phyloP scores from a whole-genome alignment of 2,113 vertebrate species.

The Grantiella picta region DNA sequence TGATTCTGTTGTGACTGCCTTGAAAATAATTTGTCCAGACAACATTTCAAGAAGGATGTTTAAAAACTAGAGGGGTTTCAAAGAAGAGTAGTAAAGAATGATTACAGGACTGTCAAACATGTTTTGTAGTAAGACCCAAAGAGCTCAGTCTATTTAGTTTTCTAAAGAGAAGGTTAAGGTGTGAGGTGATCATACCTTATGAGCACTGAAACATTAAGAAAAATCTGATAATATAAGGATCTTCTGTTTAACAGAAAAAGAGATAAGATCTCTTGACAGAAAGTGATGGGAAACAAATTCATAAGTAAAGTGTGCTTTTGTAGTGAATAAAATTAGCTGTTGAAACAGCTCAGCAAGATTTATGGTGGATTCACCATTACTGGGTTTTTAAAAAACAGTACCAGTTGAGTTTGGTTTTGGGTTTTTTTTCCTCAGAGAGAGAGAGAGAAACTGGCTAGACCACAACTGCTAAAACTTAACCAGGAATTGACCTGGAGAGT shows the following conservation, averaged over 20 bases:
- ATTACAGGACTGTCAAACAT: constrained; percentile 24
- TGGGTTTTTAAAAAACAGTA: neutral
- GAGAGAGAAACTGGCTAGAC: neutral
- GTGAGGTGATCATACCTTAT: neutral
- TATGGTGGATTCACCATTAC: neutral
- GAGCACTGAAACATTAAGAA: constrained; percentile 29
- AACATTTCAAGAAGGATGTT: constrained; percentile 26
- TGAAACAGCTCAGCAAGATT: neutral
- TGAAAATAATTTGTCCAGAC: constrained; percentile 45
- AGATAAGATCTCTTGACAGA: constrained; percentile 18
- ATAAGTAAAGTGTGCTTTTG: neutral
- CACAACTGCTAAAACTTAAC: neutral
- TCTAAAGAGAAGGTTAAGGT: constrained; percentile 21
- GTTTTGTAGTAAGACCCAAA: constrained; percentile 20
- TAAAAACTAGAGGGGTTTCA: constrained; percentile 44
- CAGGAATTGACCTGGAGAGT: neutral
- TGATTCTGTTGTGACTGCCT: constrained; percentile 29
- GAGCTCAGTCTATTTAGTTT: constrained; percentile 21
- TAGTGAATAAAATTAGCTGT: neutral
- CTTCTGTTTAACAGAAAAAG: neutral
- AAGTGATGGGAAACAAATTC: neutral
- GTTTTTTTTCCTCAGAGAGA: neutral
- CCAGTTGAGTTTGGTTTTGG: neutral
- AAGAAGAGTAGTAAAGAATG: constrained; percentile 36
- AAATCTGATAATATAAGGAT: neutral